These are phyloP conservation scores for Acropora yongei DNA, from an alignment of 64 coral and sea anemone genomes.

Conservation along the genomic window DNA sequence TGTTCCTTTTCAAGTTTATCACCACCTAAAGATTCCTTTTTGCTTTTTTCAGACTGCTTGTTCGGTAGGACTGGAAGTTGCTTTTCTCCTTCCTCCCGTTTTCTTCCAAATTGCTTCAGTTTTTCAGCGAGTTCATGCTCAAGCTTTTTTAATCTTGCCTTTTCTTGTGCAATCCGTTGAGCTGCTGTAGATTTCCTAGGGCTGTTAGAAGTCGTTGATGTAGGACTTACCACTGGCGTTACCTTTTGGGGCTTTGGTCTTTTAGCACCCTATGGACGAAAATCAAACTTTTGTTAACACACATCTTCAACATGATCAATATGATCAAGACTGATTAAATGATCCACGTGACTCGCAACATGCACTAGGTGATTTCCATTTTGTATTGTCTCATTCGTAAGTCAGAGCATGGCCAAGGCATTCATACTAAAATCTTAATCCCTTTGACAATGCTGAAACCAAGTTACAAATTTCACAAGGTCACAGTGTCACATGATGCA, in stretches of 20 bases:
- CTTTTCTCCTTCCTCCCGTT: not conserved
- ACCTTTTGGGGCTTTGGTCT: slow-evolving; percentile 32
- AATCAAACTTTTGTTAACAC: not conserved
- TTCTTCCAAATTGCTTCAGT: slow-evolving; percentile 59
- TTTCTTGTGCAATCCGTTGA: slow-evolving; percentile 86
- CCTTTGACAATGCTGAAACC: no score
- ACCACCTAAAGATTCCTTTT: not conserved
- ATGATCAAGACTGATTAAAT: no score
- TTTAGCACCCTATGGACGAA: slow-evolving; percentile 31
- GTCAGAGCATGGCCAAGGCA: no score
- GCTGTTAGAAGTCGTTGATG: slow-evolving; percentile 24
- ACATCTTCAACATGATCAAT: no score
- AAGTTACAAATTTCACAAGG: no score
- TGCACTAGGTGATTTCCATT: no score
- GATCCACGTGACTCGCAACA: no score
- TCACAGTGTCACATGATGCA: no score
- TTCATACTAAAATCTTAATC: no score
- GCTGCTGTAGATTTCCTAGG: slow-evolving; percentile 67
- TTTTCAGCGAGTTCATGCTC: slow-evolving; percentile 86
- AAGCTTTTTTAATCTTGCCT: slow-evolving; percentile 75
- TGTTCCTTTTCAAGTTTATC: not conserved
- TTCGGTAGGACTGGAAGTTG: not conserved
- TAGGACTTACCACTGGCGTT: slow-evolving; percentile 33
- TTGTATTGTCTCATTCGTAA: no score
- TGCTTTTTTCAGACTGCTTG: not conserved